Conservation (phyloP, 2,888 invertebrate species). For the Melieria omissa region DNA sequence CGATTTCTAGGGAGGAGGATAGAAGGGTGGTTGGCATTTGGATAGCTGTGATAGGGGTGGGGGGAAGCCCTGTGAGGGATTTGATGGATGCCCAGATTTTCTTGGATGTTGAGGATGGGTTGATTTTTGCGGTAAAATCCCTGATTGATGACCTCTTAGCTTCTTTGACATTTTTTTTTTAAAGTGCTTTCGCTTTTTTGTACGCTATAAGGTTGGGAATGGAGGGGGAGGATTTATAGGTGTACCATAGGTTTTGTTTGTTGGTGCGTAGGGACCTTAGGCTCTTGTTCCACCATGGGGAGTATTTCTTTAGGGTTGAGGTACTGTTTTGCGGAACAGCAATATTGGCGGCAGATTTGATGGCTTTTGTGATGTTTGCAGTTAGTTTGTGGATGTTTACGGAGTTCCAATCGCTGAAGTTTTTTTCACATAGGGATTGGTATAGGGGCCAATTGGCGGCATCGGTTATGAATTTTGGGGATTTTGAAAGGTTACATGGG, state of each 20-base stretch:
- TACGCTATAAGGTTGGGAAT: background rate
- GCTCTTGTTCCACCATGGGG: slow-evolving; percentile 5
- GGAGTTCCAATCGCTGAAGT: too few species aligned
- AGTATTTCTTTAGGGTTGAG: background rate
- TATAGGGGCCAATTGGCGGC: background rate
- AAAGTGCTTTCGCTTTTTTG: slow-evolving; percentile 3
- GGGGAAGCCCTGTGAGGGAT: too few species aligned
- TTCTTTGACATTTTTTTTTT: background rate
- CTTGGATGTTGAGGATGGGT: background rate
- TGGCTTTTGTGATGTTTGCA: too few species aligned
- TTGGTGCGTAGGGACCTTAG: background rate
- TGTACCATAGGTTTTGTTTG: background rate
- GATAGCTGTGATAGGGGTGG: too few species aligned
- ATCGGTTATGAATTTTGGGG: slow-evolving; percentile 1
- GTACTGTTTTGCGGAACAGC: background rate
- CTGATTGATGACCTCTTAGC: background rate
- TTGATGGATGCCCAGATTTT: too few species aligned
- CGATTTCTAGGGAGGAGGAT: too few species aligned
- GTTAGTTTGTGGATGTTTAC: too few species aligned
- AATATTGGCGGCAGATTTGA: slow-evolving; percentile 1
- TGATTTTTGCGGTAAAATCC: too few species aligned
- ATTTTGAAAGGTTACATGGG: background rate
- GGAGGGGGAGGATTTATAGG: background rate
- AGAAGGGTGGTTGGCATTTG: too few species aligned
- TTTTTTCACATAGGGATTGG: too few species aligned